Percentiles rank a stretch among this genome's conserved stretches.
Evolutionary conservation across 2,113 vertebrate genomes (phyloP).

Genomic region (Phainopepla nitens): DNA sequence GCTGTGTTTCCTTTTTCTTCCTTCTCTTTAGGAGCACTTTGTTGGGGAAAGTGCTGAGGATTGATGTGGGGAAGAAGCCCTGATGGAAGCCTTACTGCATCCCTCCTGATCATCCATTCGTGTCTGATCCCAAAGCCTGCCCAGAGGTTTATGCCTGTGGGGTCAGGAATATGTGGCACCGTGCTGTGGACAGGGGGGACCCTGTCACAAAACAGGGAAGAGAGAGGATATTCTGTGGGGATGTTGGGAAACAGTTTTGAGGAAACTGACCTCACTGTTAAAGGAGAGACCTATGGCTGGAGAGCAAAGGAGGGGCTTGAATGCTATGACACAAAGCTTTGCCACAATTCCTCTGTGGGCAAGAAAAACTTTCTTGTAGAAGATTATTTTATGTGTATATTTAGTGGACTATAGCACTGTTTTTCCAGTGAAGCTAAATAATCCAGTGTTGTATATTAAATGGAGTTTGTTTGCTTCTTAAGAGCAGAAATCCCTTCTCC

Average conservation of each 20-base stretch:
- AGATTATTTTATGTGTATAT: not conserved
- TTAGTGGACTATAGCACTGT: not conserved
- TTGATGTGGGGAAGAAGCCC: conserved; percentile 71
- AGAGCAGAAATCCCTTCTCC: not conserved
- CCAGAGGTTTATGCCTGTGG: conserved; percentile 81
- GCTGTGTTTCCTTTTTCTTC: not conserved
- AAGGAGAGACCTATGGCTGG: conserved; percentile 87
- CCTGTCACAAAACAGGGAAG: conserved; percentile 62
- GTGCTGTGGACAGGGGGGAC: conserved; percentile 81
- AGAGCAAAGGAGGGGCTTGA: conserved; percentile 86
- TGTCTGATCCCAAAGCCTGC: conserved; percentile 59
- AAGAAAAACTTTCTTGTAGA: conserved; percentile 7
- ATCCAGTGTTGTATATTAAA: not conserved
- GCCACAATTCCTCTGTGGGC: conserved; percentile 79
- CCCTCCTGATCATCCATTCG: conserved; percentile 80
- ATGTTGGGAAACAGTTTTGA: conserved; percentile 84
- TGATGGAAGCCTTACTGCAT: conserved; percentile 67
- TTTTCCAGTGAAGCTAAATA: not conserved
- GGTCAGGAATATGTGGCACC: conserved; percentile 85
- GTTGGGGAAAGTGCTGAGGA: conserved; percentile 82
- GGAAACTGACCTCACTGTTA: conserved; percentile 81
- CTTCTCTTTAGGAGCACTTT: conserved; percentile 73
- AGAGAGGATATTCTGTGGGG: conserved; percentile 85
- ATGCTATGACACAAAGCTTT: conserved; percentile 81
- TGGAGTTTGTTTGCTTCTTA: not conserved